Evolutionary conservation across 2,113 vertebrate species (phyloP).

Genomic region (Uria lomvia): DNA sequence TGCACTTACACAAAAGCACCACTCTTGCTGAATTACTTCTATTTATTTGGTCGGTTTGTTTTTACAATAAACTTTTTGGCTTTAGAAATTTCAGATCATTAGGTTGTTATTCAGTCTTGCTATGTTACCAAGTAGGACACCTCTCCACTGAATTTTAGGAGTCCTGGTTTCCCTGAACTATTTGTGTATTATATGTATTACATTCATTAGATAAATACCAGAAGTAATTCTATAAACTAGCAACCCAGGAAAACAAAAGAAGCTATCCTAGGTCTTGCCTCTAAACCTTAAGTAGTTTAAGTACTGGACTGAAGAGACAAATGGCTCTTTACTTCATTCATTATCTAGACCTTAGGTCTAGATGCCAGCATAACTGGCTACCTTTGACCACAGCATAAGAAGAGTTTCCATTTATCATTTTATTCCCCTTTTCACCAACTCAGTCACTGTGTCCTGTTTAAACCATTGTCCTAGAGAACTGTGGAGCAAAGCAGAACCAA

Average conservation of each 20-base stretch:
- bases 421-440: not conserved
- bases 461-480: not conserved
- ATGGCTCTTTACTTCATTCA: not conserved
- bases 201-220: not conserved
- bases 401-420: not conserved
- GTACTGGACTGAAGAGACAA: not conserved
- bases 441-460: not conserved
- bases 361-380: not conserved
- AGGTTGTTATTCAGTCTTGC: not conserved
- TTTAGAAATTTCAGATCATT: not conserved
- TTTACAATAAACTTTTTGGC: fast-evolving
- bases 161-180: not conserved
- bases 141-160: not conserved
- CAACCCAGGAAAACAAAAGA: not conserved
- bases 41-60: not conserved
- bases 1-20: not conserved
- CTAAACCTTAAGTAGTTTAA: not conserved
- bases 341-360: not conserved
- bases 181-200: not conserved
- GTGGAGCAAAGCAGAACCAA: not conserved
- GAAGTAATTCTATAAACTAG: not conserved
- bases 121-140: not conserved
- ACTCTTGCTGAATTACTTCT: not conserved
- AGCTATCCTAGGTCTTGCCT: not conserved
- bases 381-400: not conserved